Evolutionary conservation across 2,888 invertebrate species (phyloP), one percentile per base, ranked within the genome.

Genomic region (Xanthorhoe spadicearia): DNA sequence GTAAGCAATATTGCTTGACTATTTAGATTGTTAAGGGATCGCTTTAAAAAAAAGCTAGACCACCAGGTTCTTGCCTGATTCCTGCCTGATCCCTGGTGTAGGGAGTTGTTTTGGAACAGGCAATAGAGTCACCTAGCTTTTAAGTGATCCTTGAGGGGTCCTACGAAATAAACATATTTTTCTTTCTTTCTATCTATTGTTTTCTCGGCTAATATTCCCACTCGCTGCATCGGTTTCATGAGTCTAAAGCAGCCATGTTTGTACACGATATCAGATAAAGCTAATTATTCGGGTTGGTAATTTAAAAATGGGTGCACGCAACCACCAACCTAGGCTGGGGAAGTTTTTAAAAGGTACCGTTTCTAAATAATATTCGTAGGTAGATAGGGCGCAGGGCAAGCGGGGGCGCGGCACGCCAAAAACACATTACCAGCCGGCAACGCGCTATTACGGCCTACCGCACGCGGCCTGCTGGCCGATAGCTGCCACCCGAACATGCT

Each of bases 371-470:
- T 86, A 68, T 70, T 82, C 85, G 86, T 82, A 83, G 84, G 89
- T 82, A 87, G 88, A 87, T 88, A 88, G 87, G 86, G 87, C 53
- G 67, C 61, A 64, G 68, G 53, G 62, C 76, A 83, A 84, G 76
- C 72, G 81, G 79, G 84, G 86, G 87, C 85, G 86, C 87, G 87
- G 87, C 92, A 91, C 90, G 92, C 89, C 87, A 90, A 88, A 88
- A 89, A 88, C 87, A 87, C 90, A 90, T 91, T 92, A 90, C 83
- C 80, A 82, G 78, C 87, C 84, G 81, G 84, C 86, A 83, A 88
- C 86, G 86, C 83, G 88, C 89, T 87, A 88, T 91, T 89, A 90
- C 84, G 89, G 91, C 82, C 85, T 85, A 90, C 92, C 92, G 82
- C 91, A 90, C 84, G 90, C 88, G 85, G 82, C 83, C 83, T 82